Evolutionary conservation across 2,797 vertebrate species (phyloP).

Genomic region (Carcharodon carcharias): DNA sequence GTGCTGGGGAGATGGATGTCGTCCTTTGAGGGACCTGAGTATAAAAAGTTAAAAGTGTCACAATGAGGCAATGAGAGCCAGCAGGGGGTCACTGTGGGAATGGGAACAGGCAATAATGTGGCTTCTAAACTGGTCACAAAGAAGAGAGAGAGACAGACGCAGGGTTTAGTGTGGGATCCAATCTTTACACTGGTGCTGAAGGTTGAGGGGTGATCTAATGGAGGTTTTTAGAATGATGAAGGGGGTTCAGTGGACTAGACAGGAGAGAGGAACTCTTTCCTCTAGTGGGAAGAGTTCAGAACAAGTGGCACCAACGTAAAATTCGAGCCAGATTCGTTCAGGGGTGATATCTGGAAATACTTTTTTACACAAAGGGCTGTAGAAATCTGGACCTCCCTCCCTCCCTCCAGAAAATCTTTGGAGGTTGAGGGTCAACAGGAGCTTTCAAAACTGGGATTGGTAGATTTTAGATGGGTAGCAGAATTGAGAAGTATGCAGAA

Average conservation of each 20-base stretch:
- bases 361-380: background rate
- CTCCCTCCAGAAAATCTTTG: background rate
- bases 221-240: background rate
- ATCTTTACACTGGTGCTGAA: background rate
- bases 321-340: background rate
- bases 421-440: background rate
- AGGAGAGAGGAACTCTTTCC: background rate
- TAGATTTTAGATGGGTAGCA: background rate
- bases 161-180: too few species aligned
- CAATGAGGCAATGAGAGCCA: background rate
- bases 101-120: background rate
- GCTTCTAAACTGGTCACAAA: background rate
- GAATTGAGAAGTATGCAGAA: background rate
- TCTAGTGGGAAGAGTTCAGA: background rate
- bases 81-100: too few species aligned
- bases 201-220: background rate
- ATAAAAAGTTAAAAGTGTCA: constrained; percentile 37
- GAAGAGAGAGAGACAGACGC: background rate
- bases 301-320: too few species aligned
- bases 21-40: constrained; percentile 93
- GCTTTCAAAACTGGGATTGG: background rate
- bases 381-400: background rate
- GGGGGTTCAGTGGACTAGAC: background rate
- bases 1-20: constrained; percentile 92
- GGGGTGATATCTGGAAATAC: background rate